Conservation (phyloP, 2,888 invertebrate genomes). For the Encarsia formosa region DNA sequence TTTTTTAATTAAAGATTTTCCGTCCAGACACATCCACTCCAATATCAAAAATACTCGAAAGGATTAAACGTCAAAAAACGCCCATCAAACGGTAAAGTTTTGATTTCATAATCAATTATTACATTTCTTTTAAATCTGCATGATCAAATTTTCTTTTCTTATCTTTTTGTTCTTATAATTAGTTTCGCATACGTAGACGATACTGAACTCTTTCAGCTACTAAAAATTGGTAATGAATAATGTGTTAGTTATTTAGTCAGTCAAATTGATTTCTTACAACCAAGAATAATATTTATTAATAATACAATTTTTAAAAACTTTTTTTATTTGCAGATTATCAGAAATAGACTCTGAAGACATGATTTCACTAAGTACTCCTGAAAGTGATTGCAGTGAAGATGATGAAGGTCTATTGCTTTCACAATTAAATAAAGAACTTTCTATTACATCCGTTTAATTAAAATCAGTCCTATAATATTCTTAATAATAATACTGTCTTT, state of each 20-base stretch:
- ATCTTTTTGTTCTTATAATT: constrained; percentile 23
- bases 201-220: constrained; percentile 39
- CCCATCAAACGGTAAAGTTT: constrained; percentile 38
- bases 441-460: constrained; percentile 46
- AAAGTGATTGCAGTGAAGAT: constrained; percentile 36
- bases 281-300: not conserved
- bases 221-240: constrained; percentile 40
- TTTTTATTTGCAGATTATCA: constrained; percentile 36
- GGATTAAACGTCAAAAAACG: constrained; percentile 43
- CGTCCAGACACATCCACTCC: constrained; percentile 46
- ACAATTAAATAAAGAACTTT: constrained; percentile 47
- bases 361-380: constrained; percentile 41
- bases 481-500: constrained; percentile 16
- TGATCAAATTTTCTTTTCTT: not conserved
- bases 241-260: constrained; percentile 11
- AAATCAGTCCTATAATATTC: constrained; percentile 17
- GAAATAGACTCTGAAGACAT: constrained; percentile 38
- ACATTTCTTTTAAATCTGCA: constrained; percentile 15
- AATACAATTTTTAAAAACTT: not conserved
- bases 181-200: constrained; percentile 44
- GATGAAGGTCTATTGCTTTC: constrained; percentile 42
- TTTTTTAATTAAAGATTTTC: constrained; percentile 42
- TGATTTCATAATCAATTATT: not conserved
- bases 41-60: constrained; percentile 44
- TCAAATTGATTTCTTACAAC: not conserved